Base-by-base conservation (phyloP, 2,113 vertebrate genomes). In the Pantherophis guttatus region DNA sequence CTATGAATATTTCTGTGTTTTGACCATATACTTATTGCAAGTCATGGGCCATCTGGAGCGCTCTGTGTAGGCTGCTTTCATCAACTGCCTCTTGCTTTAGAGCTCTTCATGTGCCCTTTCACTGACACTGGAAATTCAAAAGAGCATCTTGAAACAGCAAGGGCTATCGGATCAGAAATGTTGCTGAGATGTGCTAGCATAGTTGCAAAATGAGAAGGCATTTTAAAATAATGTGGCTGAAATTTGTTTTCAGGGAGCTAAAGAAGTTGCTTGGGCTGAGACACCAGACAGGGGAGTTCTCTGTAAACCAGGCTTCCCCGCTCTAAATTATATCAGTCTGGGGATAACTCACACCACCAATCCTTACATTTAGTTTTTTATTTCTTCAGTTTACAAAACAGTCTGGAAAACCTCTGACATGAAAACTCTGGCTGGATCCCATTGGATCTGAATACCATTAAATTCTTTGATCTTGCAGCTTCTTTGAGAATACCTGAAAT, bases 31-130 rank as follows among this genome's bases (percentile, higher is more conserved):
- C n/a, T 54, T 50, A 44, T 33, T 50, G 21, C 55, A 92, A 92
- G 57, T 12, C 1, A 57, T 33, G 48, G 48, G 48, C 57, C 85
- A 87, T 50, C 50, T 92, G 85, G 29, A 50, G 19, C 19, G 52
- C n/a, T 92, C 44, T 87, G 11, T 88, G 86, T 92, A 26, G 86
- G 91, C 29, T 52, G 91, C 21, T 88, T 92, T 62, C 81, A 88
- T 70, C 48, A 19, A 8, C 58, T 88, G 29, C 57, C 3, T 57
- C 85, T 70, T 88, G 48, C 86, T 88, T 92, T 55, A 52, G 48
- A 26, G 50, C 33, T 65, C 13, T 33, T 21, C 3, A 3, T 19
- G 50, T 65, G 58, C n/a, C 86, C 91, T 88, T 88, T 92, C 33
- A 62, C 50, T 88, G 91, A 88, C 91, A 2, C 33, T 87, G 52